A percentile compares a stretch with the other conserved stretches of the same genome.
Conservation (phyloP, 2,888 invertebrate species). For the Euclidia mi region DNA sequence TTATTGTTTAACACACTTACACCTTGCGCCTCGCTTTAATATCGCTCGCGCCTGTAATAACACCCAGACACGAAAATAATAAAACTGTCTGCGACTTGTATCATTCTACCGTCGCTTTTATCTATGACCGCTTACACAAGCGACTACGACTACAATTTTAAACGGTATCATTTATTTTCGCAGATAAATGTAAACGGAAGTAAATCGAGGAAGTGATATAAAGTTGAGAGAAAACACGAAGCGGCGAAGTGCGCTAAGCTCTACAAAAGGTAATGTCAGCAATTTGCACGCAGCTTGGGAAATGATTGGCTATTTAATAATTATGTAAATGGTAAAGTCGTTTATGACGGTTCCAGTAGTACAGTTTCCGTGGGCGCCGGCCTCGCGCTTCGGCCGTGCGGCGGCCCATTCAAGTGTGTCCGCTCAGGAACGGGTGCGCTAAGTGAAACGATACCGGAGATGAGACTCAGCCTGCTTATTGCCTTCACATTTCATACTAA, state of each 20-base stretch:
- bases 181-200: constrained; percentile 12
- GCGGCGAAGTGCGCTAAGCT: constrained; percentile 22
- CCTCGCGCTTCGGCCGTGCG: constrained; percentile 50
- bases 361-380: constrained; percentile 53
- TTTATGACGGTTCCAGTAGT: constrained; percentile 55
- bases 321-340: constrained; percentile 48
- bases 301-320: constrained; percentile 46
- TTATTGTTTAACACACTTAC: constrained; percentile 50
- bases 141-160: neutral
- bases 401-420: constrained; percentile 71
- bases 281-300: constrained; percentile 44
- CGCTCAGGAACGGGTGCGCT: constrained; percentile 71
- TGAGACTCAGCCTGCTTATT: constrained; percentile 67
- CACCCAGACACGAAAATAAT: constrained; percentile 23
- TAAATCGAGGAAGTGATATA: constrained; percentile 20
- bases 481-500: constrained; percentile 66
- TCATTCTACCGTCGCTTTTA: constrained; percentile 4
- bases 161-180: neutral
- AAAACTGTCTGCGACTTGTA: constrained; percentile 13
- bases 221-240: constrained; percentile 22
- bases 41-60: constrained; percentile 30
- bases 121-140: constrained; percentile 1
- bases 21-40: constrained; percentile 32
- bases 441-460: constrained; percentile 83
- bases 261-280: constrained; percentile 34